phyloP scores from a whole-genome alignment of 2,113 vertebrate species.

The Cisticola juncidis region DNA sequence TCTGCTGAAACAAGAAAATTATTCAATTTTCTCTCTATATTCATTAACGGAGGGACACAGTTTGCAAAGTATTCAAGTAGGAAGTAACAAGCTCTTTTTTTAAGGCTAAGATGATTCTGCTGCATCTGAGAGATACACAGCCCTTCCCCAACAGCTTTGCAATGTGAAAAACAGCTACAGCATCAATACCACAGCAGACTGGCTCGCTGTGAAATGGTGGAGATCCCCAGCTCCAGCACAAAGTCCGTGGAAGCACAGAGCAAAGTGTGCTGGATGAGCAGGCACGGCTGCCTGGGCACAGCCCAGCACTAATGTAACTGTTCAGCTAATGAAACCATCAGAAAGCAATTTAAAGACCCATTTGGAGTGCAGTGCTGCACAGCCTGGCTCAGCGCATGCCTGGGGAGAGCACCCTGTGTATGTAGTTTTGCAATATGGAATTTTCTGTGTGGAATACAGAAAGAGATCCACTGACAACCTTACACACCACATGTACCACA shows the following conservation, averaged over 20 bases:
- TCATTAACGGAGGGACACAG: not conserved
- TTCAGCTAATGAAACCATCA: not conserved
- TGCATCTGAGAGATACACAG: not conserved
- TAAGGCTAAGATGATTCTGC: not conserved
- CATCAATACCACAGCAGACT: not conserved
- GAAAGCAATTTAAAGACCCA: not conserved
- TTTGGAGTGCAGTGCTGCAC: not conserved
- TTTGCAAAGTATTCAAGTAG: not conserved
- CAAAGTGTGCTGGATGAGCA: not conserved
- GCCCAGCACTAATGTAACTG: not conserved
- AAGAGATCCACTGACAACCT: not conserved
- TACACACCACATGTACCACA: not conserved
- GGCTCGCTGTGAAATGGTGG: not conserved
- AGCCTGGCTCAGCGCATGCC: not conserved
- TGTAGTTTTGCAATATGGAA: not conserved
- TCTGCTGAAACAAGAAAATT: not conserved
- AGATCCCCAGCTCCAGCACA: not conserved
- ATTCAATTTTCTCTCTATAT: not conserved
- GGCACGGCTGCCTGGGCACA: not conserved
- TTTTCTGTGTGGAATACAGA: not conserved
- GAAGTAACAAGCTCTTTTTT: not conserved
- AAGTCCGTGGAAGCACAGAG: not conserved
- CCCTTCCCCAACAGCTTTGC: not conserved
- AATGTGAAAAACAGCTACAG: not conserved
- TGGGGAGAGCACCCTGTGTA: accelerated